Base-by-base conservation (phyloP, 2,888 invertebrate species). In the Rapana venosa region DNA sequence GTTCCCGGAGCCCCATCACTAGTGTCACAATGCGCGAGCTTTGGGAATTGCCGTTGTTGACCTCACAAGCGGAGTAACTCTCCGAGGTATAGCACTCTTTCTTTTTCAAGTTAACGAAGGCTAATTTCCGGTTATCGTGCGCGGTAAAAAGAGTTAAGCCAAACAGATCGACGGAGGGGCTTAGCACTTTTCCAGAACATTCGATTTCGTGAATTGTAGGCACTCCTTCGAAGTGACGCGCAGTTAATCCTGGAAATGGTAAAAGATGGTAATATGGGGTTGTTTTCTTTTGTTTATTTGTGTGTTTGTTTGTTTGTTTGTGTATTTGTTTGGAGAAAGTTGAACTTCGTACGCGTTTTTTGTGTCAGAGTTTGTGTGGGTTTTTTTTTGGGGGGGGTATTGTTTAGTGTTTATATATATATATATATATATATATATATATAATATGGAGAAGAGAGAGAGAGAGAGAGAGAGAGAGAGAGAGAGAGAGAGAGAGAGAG, bases 11-110 rank as follows among this genome's bases (percentile, higher is more conserved):
- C 47, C 36, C 89, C 8, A 30, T 17, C 8, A 89, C 58, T 20
- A 89, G 30, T 17, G 85, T 85, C n/a, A 74, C 36, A 5, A 89
- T 11, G 4, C 85, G 81, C 13, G 85, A 74, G 1, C 30, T 89
- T 4, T 20, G 36, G 15, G 74, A 56, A 32, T 89, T 83, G 1
- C n/a, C 56, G n/a, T 36, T 0, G 35, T 84, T 26, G 2, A 74
- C 30, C 26, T 56, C 17, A 32, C 89, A 89, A 0, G 85, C 66
- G 22, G 85, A 89, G 20, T 85, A 85, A 47, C 84, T 85, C 66
- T 20, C 84, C 11, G 89, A 89, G 30, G 89, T 89, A 30, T 84
- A 89, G 47, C 85, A 89, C 74, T 85, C 85, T 26, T 66, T 66
- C 26, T 66, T 85, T 84, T 84, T 70, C 66, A 89, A 36, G 58